A percentile compares a stretch with the other conserved stretches of the same genome.
Evolutionary conservation across 2,113 vertebrate genomes (phyloP).

Genomic region (Planiliza haematocheilus): DNA sequence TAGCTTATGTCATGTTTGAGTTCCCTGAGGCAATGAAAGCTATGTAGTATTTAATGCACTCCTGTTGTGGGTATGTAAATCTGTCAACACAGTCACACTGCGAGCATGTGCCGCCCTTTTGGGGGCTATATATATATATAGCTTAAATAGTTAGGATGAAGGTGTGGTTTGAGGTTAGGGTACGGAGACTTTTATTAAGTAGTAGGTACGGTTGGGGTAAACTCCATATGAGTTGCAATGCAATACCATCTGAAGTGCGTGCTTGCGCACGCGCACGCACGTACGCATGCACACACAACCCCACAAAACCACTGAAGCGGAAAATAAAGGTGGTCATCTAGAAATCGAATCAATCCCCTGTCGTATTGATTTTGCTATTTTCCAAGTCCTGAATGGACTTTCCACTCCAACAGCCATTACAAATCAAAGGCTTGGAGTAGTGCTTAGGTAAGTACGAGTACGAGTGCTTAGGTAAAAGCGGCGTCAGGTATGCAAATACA

Average conservation of each 20-base stretch:
- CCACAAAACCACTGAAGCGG: background rate
- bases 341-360: slow-evolving; percentile 17
- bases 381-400: background rate
- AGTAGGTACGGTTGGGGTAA: background rate
- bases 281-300: background rate
- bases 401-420: background rate
- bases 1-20: background rate
- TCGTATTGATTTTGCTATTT: slow-evolving; percentile 31
- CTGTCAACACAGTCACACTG: background rate
- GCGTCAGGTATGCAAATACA: accelerated
- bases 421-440: background rate
- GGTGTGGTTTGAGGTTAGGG: background rate
- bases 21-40: background rate
- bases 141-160: background rate
- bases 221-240: background rate
- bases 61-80: no score
- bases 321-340: slow-evolving; percentile 1
- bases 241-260: background rate
- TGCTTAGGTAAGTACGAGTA: no score
- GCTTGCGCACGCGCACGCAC: background rate
- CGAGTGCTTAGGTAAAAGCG: background rate
- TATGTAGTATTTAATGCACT: slow-evolving; percentile 2
- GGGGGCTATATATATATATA: no score
- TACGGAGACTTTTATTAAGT: background rate
- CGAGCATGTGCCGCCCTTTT: no score